phyloP scores from a whole-genome alignment of 1,140 invertebrate genomes.

The Anastatus disparis region DNA sequence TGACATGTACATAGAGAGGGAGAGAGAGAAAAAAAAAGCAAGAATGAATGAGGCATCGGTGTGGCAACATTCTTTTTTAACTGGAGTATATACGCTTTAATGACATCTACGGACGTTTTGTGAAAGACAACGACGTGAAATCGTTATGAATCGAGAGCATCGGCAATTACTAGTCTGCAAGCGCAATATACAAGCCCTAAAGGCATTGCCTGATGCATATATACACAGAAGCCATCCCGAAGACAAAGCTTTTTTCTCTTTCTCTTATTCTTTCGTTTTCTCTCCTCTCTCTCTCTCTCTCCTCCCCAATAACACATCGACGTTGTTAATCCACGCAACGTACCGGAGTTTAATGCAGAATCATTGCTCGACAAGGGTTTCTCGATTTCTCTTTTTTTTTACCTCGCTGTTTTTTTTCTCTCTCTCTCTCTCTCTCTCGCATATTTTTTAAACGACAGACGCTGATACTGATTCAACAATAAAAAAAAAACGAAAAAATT shows the following conservation, averaged over 20 bases:
- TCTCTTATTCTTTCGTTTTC: no score
- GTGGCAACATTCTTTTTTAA: constrained; percentile 2
- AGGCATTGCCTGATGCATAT: no score
- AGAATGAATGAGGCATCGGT: constrained; percentile 13
- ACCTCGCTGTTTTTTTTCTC: background rate
- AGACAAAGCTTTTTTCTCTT: constrained; percentile 47
- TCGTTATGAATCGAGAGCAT: constrained; percentile 37
- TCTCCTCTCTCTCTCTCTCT: no score
- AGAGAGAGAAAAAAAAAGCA: constrained; percentile 43
- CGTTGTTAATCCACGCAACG: constrained; percentile 19
- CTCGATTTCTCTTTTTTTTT: background rate
- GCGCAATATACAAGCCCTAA: background rate
- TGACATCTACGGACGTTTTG: constrained; percentile 28
- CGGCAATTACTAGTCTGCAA: constrained; percentile 17
- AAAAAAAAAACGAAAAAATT: constrained; percentile 4
- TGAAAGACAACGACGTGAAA: constrained; percentile 33
- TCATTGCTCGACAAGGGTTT: constrained; percentile 4
- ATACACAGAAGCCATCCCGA: constrained; percentile 55
- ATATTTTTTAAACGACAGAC: constrained; percentile 1
- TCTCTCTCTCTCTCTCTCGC: background rate
- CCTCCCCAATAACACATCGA: constrained; percentile 24
- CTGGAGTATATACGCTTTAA: constrained; percentile 28
- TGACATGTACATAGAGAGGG: constrained; percentile 23
- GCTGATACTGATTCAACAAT: background rate
- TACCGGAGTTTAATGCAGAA: constrained; percentile 21